phyloP scores from a whole-genome alignment of 2,113 vertebrate species.

The Dipodomys spectabilis region DNA sequence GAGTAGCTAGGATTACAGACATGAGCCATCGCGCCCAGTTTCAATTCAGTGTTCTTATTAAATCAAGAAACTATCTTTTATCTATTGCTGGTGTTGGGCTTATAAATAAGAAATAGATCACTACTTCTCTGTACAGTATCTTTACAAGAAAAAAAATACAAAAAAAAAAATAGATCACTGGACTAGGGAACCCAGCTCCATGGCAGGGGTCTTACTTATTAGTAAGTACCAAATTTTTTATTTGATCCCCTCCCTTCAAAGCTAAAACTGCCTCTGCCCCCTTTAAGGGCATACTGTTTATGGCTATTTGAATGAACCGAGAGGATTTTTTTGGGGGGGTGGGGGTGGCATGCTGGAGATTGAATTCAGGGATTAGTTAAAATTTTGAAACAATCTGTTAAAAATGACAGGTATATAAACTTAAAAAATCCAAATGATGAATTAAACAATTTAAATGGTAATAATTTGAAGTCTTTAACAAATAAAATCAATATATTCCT shows the following conservation, averaged over 20 bases:
- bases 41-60: too few species aligned
- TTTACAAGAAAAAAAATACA: too few species aligned
- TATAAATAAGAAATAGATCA: too few species aligned
- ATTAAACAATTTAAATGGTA: constrained; percentile 42
- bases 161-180: neutral
- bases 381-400: neutral
- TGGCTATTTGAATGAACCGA: neutral
- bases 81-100: too few species aligned
- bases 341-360: too few species aligned
- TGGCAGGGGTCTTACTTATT: neutral
- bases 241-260: neutral
- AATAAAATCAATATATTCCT: neutral
- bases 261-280: neutral
- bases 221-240: neutral
- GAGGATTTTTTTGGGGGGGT: neutral
- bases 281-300: neutral
- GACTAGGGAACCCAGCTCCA: neutral
- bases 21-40: too few species aligned
- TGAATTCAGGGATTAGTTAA: too few species aligned
- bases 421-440: constrained; percentile 33
- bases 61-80: too few species aligned
- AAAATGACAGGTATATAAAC: neutral
- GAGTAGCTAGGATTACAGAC: too few species aligned
- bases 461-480: neutral
- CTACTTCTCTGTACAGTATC: too few species aligned